A percentile compares a stretch with the other conserved stretches of the same genome.
phyloP scores from a whole-genome alignment of 2,797 vertebrate genomes.

The Danio tinwini region DNA sequence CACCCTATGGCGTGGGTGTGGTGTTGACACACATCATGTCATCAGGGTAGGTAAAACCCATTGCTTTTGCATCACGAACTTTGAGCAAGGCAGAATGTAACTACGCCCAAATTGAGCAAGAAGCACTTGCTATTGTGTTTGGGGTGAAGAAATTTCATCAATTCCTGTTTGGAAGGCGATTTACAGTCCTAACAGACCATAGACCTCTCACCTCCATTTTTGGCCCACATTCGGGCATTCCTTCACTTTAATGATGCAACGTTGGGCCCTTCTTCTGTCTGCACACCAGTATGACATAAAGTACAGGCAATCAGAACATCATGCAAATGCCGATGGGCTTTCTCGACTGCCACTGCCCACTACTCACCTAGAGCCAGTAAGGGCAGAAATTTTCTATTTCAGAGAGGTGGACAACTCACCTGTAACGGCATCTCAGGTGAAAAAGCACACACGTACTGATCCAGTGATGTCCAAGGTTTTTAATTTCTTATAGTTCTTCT shows the following conservation, averaged over 20 bases:
- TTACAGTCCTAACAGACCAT: background rate
- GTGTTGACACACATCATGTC: background rate
- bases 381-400: too few relatives aligned
- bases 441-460: too few relatives aligned
- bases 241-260: slow-evolving; percentile 8
- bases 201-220: slow-evolving; percentile 18
- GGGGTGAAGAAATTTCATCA: background rate
- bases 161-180: background rate
- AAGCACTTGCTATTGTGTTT: background rate
- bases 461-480: too few relatives aligned
- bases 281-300: slow-evolving; percentile 31
- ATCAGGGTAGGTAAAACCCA: background rate
- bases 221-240: slow-evolving; percentile 1
- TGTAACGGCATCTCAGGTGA: too few relatives aligned
- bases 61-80: background rate
- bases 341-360: slow-evolving; percentile 1
- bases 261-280: slow-evolving; percentile 17
- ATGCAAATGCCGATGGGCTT: background rate
- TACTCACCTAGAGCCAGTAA: too few relatives aligned
- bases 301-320: background rate
- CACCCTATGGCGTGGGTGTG: too few relatives aligned
- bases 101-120: background rate
- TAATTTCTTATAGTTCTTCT: slow-evolving; percentile 18
- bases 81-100: background rate
- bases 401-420: too few relatives aligned